These are phyloP conservation scores for Idaea dimidiata DNA, from an alignment of 2,888 invertebrate genomes.

Conservation along the genomic window DNA sequence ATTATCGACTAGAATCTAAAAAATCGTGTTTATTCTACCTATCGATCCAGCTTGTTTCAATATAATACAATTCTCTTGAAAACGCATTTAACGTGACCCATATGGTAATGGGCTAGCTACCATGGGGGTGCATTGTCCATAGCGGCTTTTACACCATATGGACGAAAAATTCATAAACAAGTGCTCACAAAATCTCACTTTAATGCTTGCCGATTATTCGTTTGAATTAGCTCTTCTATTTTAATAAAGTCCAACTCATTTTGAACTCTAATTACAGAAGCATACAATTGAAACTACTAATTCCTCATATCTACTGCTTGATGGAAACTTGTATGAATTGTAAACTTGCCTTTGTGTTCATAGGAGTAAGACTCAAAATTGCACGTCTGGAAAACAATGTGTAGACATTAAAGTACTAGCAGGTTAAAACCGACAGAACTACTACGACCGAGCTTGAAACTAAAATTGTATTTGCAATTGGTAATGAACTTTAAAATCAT, in stretches of 20 bases:
- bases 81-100: conserved; percentile 75
- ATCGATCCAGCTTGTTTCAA: conserved; percentile 18
- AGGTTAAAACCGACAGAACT: conserved; percentile 57
- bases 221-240: conserved; percentile 35
- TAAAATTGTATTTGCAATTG: conserved; percentile 20
- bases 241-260: conserved; percentile 18
- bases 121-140: conserved; percentile 74
- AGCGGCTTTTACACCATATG: conserved; percentile 79
- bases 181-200: conserved; percentile 68
- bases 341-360: conserved; percentile 29
- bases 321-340: neutral
- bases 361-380: conserved; percentile 33
- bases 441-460: conserved; percentile 58
- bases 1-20: too few relatives aligned
- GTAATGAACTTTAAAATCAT: conserved; percentile 20
- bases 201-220: conserved; percentile 58
- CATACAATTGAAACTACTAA: conserved; percentile 32
- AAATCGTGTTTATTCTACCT: neutral
- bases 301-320: neutral
- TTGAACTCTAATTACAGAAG: conserved; percentile 27
- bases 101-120: conserved; percentile 62
- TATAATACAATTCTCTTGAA: conserved; percentile 71
- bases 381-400: conserved; percentile 10
- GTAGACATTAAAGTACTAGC: conserved; percentile 44
- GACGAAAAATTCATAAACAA: conserved; percentile 76